Base-by-base conservation (phyloP, 2,113 vertebrate genomes). In the Gymnorhina tibicen region DNA sequence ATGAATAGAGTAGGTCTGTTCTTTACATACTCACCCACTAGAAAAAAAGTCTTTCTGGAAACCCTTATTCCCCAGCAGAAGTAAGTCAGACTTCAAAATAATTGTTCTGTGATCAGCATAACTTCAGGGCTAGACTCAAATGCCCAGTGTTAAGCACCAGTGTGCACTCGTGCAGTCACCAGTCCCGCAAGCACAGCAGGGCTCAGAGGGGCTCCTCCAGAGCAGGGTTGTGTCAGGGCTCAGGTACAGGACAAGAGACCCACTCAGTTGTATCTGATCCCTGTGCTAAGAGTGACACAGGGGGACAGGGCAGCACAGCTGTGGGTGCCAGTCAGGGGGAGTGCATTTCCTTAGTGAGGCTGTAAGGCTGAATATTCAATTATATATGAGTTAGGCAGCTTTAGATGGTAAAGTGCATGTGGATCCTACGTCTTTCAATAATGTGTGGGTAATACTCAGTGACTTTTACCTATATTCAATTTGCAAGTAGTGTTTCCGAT, bases 281-380 rank as follows among this genome's bases (percentile, higher is more conserved):
- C 5, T 16, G 42, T 24, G 8, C n/a, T 47, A 2, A 4, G 82
- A 33, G 20, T 7, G 44, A 5, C 35, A 24, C 5, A 0, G 11
- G 33, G 44, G 53, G 30, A 15, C 23, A 49, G 55, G 30, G 32
- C 33, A 62, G 55, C n/a, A 7, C 21, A n/a, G 66, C 58, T n/a
- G 3, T 13, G 52, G 17, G 7, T 37, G 44, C 22, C 79, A 46
- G 11, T 16, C 35, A 30, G 23, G 23, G 13, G 13, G 4, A 10
- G 16, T 6, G 49, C 37, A 7, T 17, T 39, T 50, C 9, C 84
- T 77, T 27, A 9, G 7, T 6, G 30, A 55, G 24, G 6, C 21
- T 37, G 37, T 33, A n/a, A 52, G 32, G 26, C n/a, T 70, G 44
- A 37, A 44, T 60, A 46, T 22, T 73, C 72, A 56, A 12, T 47